Evolutionary conservation across 1,140 invertebrate species (phyloP).

Genomic region (Teleogryllus occipitalis): DNA sequence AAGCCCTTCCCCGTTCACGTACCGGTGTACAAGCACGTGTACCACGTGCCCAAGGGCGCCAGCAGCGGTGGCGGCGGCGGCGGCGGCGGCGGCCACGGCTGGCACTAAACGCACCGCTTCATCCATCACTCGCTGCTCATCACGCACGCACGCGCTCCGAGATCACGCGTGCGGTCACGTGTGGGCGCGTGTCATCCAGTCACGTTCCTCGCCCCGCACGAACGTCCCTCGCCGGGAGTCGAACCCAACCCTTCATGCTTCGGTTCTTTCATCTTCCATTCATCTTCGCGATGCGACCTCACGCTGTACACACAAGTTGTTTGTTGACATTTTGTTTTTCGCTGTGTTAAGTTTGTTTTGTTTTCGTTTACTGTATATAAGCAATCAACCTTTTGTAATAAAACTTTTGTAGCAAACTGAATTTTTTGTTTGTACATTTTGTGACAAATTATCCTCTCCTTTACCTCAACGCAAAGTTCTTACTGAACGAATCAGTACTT

Average conservation of each 20-base stretch:
- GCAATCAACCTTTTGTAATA: neutral
- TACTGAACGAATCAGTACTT: too few species aligned
- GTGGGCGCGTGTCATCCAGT: neutral
- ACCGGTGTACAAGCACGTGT: conserved; percentile 72
- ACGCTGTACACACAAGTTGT: neutral
- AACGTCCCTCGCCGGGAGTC: too few species aligned
- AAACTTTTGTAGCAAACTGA: neutral
- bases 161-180: neutral
- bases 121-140: too few species aligned
- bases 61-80: neutral
- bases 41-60: conserved; percentile 31
- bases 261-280: neutral
- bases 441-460: too few species aligned
- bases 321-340: neutral
- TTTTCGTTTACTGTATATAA: neutral
- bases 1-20: conserved; percentile 70
- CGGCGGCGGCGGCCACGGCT: neutral
- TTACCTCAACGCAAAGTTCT: too few species aligned
- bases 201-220: neutral
- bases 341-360: neutral
- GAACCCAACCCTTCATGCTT: neutral
- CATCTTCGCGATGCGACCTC: neutral
- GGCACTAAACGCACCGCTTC: too few species aligned
- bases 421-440: neutral
- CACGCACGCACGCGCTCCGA: neutral